phyloP scores from a whole-genome alignment of 2,888 invertebrate genomes.

The Hymenopus coronatus region DNA sequence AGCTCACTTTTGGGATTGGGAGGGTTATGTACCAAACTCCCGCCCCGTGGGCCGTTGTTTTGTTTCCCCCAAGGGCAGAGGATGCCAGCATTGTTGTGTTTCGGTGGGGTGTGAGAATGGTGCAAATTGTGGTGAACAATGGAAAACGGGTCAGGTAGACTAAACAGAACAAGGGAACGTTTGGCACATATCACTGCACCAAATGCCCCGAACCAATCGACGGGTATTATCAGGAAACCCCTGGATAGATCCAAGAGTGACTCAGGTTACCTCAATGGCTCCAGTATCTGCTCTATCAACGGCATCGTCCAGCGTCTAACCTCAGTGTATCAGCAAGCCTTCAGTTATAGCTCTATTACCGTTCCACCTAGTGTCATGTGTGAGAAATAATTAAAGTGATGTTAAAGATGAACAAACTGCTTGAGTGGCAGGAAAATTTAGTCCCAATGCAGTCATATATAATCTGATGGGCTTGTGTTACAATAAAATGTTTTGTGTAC shows the following conservation, averaged over 20 bases:
- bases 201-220: neutral
- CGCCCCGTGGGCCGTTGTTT: neutral
- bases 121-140: constrained; percentile 7
- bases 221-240: neutral
- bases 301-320: neutral
- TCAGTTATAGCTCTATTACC: neutral
- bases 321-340: neutral
- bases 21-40: neutral
- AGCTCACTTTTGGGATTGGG: neutral
- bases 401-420: too few relatives aligned
- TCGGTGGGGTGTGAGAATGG: neutral
- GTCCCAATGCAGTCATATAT: too few relatives aligned
- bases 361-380: neutral
- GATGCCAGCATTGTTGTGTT: neutral
- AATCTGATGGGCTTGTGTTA: too few relatives aligned
- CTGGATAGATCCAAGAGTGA: neutral
- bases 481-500: too few relatives aligned
- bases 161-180: neutral
- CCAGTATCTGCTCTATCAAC: neutral
- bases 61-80: neutral
- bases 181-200: neutral
- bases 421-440: too few relatives aligned
- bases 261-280: neutral
- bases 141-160: neutral
- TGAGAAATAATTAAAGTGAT: too few relatives aligned